Conservation (phyloP, 2,113 vertebrate species). For the Elachura formosa region DNA sequence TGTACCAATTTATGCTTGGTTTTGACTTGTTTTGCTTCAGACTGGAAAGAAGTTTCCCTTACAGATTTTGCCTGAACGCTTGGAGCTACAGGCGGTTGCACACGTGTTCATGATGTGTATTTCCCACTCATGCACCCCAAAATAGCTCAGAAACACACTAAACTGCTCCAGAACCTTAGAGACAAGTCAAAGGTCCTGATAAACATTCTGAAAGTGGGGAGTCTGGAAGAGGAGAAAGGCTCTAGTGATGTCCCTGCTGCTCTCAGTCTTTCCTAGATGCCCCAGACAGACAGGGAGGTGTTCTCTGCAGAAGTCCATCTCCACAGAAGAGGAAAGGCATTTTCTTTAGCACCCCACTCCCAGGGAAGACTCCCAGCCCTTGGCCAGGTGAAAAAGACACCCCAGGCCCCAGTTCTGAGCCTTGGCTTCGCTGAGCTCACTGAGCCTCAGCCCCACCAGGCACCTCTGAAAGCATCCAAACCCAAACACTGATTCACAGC, state of each 20-base stretch:
- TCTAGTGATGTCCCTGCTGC: background rate
- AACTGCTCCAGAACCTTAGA: background rate
- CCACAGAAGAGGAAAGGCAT: background rate
- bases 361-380: background rate
- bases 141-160: background rate
- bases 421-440: background rate
- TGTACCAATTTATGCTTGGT: background rate
- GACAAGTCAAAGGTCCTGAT: background rate
- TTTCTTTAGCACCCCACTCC: background rate
- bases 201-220: background rate
- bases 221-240: background rate
- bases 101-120: background rate
- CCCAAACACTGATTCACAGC: background rate
- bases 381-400: rapidly evolving
- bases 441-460: background rate
- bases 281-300: background rate
- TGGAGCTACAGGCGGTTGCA: background rate
- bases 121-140: background rate
- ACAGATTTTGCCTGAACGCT: background rate
- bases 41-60: background rate
- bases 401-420: background rate
- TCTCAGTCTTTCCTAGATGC: background rate
- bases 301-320: background rate
- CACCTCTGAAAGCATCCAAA: rapidly evolving
- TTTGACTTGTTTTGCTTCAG: background rate